Conservation (phyloP, 2,113 vertebrate species). For the Eptesicus fuscus region DNA sequence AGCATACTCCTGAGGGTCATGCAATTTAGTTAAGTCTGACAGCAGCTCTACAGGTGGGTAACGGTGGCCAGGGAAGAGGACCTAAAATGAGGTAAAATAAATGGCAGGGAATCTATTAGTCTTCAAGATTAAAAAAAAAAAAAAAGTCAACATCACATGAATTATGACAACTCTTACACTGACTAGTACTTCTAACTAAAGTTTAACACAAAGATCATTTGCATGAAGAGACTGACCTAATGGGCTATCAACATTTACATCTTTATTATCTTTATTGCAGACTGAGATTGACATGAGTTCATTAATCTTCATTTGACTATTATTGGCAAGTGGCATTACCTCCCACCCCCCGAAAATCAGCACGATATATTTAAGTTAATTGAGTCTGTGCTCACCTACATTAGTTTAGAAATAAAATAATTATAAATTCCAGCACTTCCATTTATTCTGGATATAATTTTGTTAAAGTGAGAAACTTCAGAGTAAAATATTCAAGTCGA, state of each 20-base stretch:
- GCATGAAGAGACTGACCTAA: neutral
- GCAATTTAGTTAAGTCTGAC: slow-evolving; percentile 29
- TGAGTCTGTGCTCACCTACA: neutral
- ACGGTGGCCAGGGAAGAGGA: neutral
- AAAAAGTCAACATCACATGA: neutral
- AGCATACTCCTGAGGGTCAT: neutral
- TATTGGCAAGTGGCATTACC: neutral
- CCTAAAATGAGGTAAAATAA: neutral
- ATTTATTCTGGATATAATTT: neutral
- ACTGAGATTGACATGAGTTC: neutral
- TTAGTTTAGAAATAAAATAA: neutral
- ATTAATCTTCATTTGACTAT: neutral
- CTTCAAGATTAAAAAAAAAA: neutral
- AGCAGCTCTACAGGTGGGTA: neutral
- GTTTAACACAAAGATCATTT: neutral
- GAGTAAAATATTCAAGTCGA: neutral
- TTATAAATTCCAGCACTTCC: neutral
- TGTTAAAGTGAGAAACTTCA: neutral
- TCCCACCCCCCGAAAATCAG: neutral
- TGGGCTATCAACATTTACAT: neutral
- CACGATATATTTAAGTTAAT: neutral
- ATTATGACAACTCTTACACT: neutral
- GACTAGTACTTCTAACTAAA: neutral
- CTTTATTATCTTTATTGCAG: neutral
- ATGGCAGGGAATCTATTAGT: neutral